Evolutionary conservation across 2,113 vertebrate species (phyloP).

Genomic region (Pangasianodon hypophthalmus): DNA sequence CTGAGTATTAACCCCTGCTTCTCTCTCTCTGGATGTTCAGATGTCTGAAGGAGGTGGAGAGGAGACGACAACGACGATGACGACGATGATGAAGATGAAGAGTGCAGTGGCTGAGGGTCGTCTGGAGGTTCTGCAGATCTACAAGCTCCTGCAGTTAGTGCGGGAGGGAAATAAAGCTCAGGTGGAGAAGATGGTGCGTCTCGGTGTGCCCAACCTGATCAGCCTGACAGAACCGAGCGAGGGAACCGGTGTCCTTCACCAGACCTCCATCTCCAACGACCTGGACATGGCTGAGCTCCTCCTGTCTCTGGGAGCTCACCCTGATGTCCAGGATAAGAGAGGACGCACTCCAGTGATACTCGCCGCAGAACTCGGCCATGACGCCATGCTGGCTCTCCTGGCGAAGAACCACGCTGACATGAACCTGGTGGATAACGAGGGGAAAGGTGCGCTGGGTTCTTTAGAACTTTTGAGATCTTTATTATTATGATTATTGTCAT

Average conservation of each 20-base stretch:
- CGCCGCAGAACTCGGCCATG: slow-evolving; percentile 79
- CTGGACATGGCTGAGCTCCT: slow-evolving; percentile 81
- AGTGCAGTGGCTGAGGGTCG: slow-evolving; percentile 69
- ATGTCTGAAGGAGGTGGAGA: not conserved
- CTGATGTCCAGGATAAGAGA: slow-evolving; percentile 79
- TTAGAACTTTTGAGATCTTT: not conserved
- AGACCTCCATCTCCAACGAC: slow-evolving; percentile 79
- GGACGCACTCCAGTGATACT: slow-evolving; percentile 80
- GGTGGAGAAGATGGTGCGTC: slow-evolving; percentile 79
- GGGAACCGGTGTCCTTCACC: slow-evolving; percentile 78
- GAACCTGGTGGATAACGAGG: slow-evolving; percentile 77
- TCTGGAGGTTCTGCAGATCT: slow-evolving; percentile 84
- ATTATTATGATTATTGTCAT: not conserved
- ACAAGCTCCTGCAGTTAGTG: slow-evolving; percentile 85
- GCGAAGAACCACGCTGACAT: slow-evolving; percentile 76
- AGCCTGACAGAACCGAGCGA: slow-evolving; percentile 83
- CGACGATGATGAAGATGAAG: not conserved
- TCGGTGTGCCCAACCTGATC: slow-evolving; percentile 82
- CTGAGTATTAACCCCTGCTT: not conserved
- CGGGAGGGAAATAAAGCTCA: slow-evolving; percentile 74
- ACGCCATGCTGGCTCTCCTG: slow-evolving; percentile 74
- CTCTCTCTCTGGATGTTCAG: not conserved
- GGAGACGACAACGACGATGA: not conserved
- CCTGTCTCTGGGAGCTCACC: slow-evolving; percentile 77
- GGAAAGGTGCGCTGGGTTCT: slow-evolving; percentile 73